Percentiles rank a stretch among this genome's conserved stretches.
These are phyloP conservation scores for Podargus strigoides DNA, from an alignment of 2,797 vertebrate genomes.

Conservation along the genomic window DNA sequence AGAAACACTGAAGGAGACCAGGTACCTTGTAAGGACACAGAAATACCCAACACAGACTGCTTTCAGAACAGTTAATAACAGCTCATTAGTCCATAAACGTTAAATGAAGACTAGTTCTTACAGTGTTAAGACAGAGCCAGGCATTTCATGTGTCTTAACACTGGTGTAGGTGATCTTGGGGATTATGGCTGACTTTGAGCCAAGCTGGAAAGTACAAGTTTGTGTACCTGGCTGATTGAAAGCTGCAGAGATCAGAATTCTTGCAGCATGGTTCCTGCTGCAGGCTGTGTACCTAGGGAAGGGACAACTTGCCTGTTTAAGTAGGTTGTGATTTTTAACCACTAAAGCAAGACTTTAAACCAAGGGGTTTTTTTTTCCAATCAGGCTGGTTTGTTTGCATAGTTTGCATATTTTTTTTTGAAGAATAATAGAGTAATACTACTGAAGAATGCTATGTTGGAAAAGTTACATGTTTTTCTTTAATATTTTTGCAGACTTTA, in stretches of 20 bases:
- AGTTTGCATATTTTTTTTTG: not conserved
- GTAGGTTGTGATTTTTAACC: not conserved
- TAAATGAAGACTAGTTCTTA: not conserved
- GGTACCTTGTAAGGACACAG: not conserved
- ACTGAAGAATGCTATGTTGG: not conserved
- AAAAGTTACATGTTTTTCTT: not conserved
- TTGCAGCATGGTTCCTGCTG: not conserved
- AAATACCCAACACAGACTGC: not conserved
- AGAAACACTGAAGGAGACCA: not conserved
- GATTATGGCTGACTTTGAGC: not conserved
- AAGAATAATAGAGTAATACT: not conserved
- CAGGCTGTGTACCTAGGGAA: not conserved
- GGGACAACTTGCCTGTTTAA: not conserved
- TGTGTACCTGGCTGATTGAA: not conserved
- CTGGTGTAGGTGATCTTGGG: not conserved
- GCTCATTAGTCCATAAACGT: not conserved
- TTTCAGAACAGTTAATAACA: not conserved
- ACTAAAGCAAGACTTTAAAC: not conserved
- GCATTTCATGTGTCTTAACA: not conserved
- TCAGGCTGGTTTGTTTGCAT: not conserved
- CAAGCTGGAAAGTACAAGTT: not conserved
- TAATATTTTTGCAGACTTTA: constrained; percentile 81
- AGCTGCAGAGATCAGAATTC: not conserved
- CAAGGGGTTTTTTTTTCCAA: not conserved
- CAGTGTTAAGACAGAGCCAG: not conserved